Evolutionary conservation across 2,113 vertebrate species (phyloP).

Genomic region (Artemisiospiza belli): DNA sequence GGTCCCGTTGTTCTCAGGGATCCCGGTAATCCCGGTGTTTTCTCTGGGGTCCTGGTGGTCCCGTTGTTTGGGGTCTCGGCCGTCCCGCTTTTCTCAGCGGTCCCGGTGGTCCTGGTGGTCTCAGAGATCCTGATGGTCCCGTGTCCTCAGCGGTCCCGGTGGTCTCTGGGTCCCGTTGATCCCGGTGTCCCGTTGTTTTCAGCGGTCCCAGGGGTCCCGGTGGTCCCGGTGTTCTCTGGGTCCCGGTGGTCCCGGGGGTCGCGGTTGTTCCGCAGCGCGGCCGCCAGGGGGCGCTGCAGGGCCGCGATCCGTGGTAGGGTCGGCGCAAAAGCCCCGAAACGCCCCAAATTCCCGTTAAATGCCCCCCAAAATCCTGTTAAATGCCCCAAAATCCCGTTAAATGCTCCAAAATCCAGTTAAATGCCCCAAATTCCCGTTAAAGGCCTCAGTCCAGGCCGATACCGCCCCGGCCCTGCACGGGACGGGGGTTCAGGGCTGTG

Average conservation of each 20-base stretch:
- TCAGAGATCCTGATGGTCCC: too few relatives aligned
- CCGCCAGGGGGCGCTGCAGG: not conserved
- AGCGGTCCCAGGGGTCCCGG: not conserved
- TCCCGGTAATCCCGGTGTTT: too few relatives aligned
- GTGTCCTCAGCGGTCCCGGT: too few relatives aligned
- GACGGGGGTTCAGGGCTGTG: not conserved
- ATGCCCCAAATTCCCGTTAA: not conserved
- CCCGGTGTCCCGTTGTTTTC: too few relatives aligned
- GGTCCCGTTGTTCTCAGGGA: too few relatives aligned
- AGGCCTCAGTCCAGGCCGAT: rapidly evolving
- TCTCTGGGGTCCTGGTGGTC: too few relatives aligned
- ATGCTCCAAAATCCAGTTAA: not conserved
- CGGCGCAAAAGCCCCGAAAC: not conserved
- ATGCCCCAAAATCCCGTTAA: not conserved
- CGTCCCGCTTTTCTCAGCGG: too few relatives aligned
- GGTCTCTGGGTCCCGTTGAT: too few relatives aligned
- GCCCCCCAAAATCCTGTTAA: not conserved
- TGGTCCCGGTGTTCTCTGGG: not conserved
- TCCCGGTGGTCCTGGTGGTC: too few relatives aligned
- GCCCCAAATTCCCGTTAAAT: not conserved
- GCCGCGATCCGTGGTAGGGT: not conserved
- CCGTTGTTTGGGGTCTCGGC: too few relatives aligned
- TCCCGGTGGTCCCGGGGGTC: not conserved
- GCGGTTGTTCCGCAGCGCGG: rapidly evolving
- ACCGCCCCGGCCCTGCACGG: not conserved